Base-by-base conservation (phyloP, 2,888 invertebrate species). In the Metopia argyrocephala region DNA sequence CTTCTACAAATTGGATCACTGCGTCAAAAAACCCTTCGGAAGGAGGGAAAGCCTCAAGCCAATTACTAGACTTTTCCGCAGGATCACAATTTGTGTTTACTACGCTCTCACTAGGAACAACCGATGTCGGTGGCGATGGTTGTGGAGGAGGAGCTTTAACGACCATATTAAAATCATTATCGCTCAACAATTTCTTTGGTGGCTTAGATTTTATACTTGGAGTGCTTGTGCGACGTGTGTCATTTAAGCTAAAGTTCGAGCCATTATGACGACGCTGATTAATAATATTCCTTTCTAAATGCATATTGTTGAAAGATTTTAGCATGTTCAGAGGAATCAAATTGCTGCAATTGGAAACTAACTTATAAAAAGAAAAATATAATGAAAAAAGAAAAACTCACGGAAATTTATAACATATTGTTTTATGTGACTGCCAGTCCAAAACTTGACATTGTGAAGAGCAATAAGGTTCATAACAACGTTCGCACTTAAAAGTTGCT, bases 341-440 rank as follows among this genome's bases (percentile, higher is more conserved):
- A 45, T 81, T 61, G 4, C 80, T 80, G 38, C 1, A 38, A 12
- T 45, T 21, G 15, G 12, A 45, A 6, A 54, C 6, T 59, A 18
- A 27, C 7, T 15, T 23, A 15, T n/a, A 6, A 59, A 25, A 38
- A 31, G 5, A 18, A 59, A n/a, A n/a, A n/a, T n/a, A n/a, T n/a
- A n/a, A n/a, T n/a, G n/a, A n/a, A n/a, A n/a, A n/a, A n/a, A n/a
- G n/a, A 25, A 21, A 45, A 18, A 84, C 86, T 84, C 83, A 86
- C 86, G 86, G 86, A 74, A 86, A 85, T 61, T 84, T 84, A 31
- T 82, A 83, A 38, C 86, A 86, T 31, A 50, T 78, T 5, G 75
- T 25, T 54, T 83, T 83, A 50, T 93, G 93, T 92, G 92, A 93
- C 18, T 75, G 75, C 84, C 84, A 84, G 69, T 84, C 83, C 5